Evolutionary conservation across 2,888 invertebrate genomes (phyloP), one percentile per base, ranked within the genome.

Genomic region (Pyrochroa serraticornis): DNA sequence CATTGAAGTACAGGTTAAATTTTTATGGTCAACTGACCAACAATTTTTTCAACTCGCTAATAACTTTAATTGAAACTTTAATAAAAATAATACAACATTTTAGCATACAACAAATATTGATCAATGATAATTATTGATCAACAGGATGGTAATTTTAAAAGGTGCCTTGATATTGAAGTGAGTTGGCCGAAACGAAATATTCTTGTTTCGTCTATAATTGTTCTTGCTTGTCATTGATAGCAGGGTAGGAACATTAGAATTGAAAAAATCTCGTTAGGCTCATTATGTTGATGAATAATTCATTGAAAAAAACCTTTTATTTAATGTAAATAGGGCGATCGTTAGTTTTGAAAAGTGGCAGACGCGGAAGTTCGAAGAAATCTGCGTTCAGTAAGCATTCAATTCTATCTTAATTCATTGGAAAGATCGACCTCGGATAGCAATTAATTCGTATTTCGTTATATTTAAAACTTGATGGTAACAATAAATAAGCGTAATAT

Each of bases 281-380:
- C 41, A 39, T 33, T 46, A 13, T 12, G n/a, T 9, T 13, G 2
- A 59, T 59, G 54, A 59, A 59, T 59, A 54, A 59, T 59, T 58
- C 58, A 58, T 49, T 35, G 39, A 31, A 7, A 49, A 58, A n/a
- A n/a, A 58, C 8, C 35, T 10, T 39, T 34, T 12, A 42, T 42
- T 53, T 49, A 54, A 58, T 58, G 58, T 45, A 54, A 58, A 58
- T 58, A 35, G 58, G 39, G 42, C 58, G 50, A 58, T 58, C 58
- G 58, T 58, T 58, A 58, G 46, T 34, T 54, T 58, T 51, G 14
- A 44, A 44, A 44, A 47, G 48, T 44, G 45, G 51, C 37, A 32
- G 45, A 51, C 36, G 45, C 57, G 57, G 57, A 57, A 51, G 47
- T 51, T 14, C 6, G 12, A 39, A 14, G 2, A 12, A 9, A 10